Conservation (phyloP, 1,140 invertebrate species). For the Cydia splendana region DNA sequence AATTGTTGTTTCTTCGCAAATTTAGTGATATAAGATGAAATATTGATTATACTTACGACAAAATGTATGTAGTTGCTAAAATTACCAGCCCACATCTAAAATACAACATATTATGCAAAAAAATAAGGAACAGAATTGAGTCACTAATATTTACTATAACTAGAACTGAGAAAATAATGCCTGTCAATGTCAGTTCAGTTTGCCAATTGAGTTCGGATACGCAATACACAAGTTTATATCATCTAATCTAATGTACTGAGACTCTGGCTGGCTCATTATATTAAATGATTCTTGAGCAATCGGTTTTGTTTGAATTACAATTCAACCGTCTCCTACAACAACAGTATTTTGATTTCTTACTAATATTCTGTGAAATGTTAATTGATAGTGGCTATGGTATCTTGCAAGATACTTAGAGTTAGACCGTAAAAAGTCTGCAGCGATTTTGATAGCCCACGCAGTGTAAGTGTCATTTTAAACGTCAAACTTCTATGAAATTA, state of each 20-base stretch:
- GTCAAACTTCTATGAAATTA: no score
- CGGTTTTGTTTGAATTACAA: background rate
- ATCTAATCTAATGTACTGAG: background rate
- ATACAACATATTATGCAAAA: slow-evolving; percentile 65
- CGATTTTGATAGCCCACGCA: no score
- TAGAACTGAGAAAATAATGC: slow-evolving; percentile 18
- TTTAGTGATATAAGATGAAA: background rate
- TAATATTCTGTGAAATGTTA: no score
- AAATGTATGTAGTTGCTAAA: slow-evolving; percentile 65
- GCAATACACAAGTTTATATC: background rate
- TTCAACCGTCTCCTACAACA: background rate
- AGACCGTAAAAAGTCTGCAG: no score
- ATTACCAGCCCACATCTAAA: slow-evolving; percentile 68
- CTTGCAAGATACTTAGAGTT: no score
- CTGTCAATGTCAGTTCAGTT: slow-evolving; percentile 25
- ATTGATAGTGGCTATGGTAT: no score
- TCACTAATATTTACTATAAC: slow-evolving; percentile 31
- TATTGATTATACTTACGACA: slow-evolving; percentile 63
- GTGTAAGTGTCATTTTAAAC: no score
- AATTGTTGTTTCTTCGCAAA: background rate
- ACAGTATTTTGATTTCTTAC: background rate
- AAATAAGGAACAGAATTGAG: slow-evolving; percentile 34
- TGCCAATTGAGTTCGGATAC: slow-evolving; percentile 17
- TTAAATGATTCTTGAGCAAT: background rate
- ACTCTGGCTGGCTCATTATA: background rate